These are phyloP conservation scores for Brachystomella parvula DNA, from an alignment of 1,140 invertebrate species.

Conservation along the genomic window DNA sequence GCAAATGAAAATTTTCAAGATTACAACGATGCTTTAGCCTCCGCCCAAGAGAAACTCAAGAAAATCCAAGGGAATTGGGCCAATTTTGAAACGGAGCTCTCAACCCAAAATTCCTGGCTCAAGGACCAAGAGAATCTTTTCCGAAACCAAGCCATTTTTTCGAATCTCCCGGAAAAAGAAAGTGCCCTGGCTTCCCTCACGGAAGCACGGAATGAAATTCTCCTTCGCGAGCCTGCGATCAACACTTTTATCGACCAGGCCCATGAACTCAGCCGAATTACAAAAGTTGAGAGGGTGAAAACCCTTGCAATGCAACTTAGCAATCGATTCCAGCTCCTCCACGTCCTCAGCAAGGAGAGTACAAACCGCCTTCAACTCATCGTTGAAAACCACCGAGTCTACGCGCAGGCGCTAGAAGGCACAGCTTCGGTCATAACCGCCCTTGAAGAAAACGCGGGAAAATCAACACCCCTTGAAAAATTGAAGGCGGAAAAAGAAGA, in stretches of 20 bases:
- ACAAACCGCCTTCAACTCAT: conserved; percentile 76
- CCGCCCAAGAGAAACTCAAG: conserved; percentile 49
- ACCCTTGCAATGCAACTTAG: conserved; percentile 81
- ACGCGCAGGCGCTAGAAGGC: conserved; percentile 65
- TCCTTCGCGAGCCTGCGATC: conserved; percentile 64
- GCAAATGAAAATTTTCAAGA: conserved; percentile 3
- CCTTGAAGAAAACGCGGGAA: conserved; percentile 64
- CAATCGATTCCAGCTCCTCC: conserved; percentile 76
- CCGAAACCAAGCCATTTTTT: conserved; percentile 72
- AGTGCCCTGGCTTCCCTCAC: conserved; percentile 62
- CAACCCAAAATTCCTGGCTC: conserved; percentile 75
- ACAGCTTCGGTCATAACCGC: conserved; percentile 66
- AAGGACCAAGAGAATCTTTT: conserved; percentile 71
- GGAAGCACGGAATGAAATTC: conserved; percentile 62
- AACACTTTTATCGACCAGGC: conserved; percentile 83
- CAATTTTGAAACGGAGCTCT: conserved; percentile 72
- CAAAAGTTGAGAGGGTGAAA: conserved; percentile 75
- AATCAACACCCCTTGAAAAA: conserved; percentile 59
- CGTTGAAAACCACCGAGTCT: conserved; percentile 73
- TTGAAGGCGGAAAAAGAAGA: conserved; percentile 73
- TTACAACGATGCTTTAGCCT: background rate
- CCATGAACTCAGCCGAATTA: conserved; percentile 73
- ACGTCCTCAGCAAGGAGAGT: conserved; percentile 75
- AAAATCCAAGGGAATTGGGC: conserved; percentile 72
- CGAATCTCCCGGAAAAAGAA: conserved; percentile 71